Percentiles rank a stretch among this genome's conserved stretches.
These are phyloP conservation scores for Thermophis baileyi DNA, from an alignment of 2,113 vertebrate species.

Conservation along the genomic window DNA sequence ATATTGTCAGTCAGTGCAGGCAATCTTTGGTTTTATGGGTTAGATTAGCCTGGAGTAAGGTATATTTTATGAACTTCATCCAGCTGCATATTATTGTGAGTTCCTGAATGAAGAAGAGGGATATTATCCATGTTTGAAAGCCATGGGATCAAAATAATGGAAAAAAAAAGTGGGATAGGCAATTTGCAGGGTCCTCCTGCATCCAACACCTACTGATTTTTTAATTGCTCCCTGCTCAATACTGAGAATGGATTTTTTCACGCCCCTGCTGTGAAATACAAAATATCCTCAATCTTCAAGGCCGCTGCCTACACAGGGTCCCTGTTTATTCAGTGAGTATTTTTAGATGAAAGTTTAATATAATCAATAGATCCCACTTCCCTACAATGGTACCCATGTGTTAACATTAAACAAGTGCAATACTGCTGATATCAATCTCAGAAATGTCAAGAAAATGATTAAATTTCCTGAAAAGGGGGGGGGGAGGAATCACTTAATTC, in stretches of 20 bases:
- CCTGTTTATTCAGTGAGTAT: neutral
- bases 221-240: neutral
- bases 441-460: neutral
- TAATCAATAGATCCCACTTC: neutral
- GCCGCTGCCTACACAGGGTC: neutral
- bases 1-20: neutral
- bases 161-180: no score
- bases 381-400: neutral
- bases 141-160: neutral
- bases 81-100: neutral
- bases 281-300: neutral
- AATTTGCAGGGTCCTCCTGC: neutral
- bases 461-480: neutral
- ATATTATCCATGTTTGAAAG: neutral
- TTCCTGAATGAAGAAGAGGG: neutral
- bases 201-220: neutral
- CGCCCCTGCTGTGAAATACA: neutral
- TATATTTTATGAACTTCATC: neutral
- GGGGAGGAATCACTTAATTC: neutral
- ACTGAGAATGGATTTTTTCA: neutral
- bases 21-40: neutral
- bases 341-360: neutral
- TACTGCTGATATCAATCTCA: neutral
- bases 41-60: neutral
- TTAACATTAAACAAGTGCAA: neutral